Percentiles rank a stretch among this genome's conserved stretches.
Evolutionary conservation across 2,888 invertebrate genomes (phyloP).

Genomic region (Meghimatium bilineatum): DNA sequence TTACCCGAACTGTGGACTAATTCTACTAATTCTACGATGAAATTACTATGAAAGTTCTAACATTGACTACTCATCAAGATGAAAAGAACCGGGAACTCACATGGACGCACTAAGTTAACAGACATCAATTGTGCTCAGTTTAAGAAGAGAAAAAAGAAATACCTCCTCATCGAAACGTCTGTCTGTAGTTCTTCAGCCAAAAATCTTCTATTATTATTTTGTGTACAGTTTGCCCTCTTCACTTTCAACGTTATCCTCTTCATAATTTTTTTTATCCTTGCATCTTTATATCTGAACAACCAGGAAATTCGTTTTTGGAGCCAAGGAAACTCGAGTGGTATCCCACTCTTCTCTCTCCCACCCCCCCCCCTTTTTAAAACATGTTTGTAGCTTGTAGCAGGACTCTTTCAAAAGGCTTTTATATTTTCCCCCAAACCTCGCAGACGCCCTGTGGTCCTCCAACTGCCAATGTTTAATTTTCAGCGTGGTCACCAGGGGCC

Average conservation of each 20-base stretch:
- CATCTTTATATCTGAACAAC: not conserved
- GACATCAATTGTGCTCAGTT: too few species aligned
- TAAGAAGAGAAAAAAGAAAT: not conserved
- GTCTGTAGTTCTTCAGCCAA: not conserved
- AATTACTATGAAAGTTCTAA: too few species aligned
- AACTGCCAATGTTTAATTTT: conserved; percentile 8
- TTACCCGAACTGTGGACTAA: too few species aligned
- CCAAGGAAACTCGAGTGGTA: not conserved
- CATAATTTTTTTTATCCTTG: not conserved
- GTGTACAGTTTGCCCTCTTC: not conserved
- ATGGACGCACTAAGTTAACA: too few species aligned
- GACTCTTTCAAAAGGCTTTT: not conserved
- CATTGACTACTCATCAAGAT: too few species aligned
- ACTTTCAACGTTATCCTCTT: not conserved
- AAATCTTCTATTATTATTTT: not conserved
- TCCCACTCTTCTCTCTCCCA: not conserved
- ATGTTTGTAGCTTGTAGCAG: not conserved
- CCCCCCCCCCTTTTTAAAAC: not conserved
- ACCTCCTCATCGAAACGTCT: not conserved
- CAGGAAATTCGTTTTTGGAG: conserved; percentile 7
- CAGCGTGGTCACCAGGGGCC: not conserved
- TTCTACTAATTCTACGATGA: too few species aligned
- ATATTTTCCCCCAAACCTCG: not conserved
- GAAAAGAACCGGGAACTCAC: too few species aligned
- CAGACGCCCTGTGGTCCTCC: not conserved